Conservation (phyloP, 1,140 invertebrate genomes). For the Drosophila teissieri region DNA sequence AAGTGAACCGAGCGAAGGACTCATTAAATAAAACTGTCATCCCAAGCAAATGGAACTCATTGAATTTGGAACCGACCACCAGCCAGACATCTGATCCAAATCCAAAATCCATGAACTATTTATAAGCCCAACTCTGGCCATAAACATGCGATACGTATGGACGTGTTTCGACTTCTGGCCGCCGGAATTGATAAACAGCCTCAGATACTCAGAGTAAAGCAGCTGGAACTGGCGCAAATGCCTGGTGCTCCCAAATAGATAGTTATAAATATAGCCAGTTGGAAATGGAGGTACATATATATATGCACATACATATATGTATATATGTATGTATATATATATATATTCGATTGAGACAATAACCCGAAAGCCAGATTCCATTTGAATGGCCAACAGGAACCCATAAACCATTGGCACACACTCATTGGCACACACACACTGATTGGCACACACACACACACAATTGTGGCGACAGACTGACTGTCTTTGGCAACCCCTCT, state of each 20-base stretch:
- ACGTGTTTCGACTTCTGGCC: neutral
- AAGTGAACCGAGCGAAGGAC: too few relatives aligned
- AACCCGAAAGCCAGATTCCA: conserved; percentile 41
- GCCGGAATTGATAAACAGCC: conserved; percentile 21
- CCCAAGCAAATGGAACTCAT: neutral
- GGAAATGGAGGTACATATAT: neutral
- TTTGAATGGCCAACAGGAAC: conserved; percentile 40
- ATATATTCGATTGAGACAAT: conserved; percentile 31
- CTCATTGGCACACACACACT: conserved; percentile 28
- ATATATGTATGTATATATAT: neutral
- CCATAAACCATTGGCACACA: conserved; percentile 48
- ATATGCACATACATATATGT: neutral
- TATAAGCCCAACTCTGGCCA: neutral
- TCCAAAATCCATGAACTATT: conserved; percentile 5
- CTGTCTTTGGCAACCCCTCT: conserved; percentile 13
- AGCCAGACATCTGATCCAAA: neutral
- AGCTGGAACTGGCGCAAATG: conserved; percentile 31
- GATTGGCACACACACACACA: conserved; percentile 16
- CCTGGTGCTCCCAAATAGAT: conserved; percentile 31
- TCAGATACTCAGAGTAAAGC: conserved; percentile 15
- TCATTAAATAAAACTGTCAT: neutral
- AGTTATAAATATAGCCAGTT: conserved; percentile 25
- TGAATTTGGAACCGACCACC: neutral
- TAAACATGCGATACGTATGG: neutral
- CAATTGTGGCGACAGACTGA: conserved; percentile 46